Percentiles rank a stretch among this genome's conserved stretches.
Evolutionary conservation across 2,113 vertebrate species (phyloP).

Genomic region (Rhinopithecus roxellana): DNA sequence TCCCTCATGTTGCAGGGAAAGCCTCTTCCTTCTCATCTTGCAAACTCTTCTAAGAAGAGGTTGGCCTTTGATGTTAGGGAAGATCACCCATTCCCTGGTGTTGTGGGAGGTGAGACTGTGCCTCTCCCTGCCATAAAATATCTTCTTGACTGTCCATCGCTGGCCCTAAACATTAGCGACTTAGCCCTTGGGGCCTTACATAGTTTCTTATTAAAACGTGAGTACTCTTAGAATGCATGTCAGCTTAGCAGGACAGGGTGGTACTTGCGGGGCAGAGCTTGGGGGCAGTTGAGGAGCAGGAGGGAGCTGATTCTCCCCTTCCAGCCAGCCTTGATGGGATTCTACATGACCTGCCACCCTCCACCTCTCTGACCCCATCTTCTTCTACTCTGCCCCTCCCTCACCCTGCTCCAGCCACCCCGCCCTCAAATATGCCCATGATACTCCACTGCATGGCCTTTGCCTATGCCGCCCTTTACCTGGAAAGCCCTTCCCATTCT

Average conservation of each 20-base stretch:
- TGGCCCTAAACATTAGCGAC: neutral
- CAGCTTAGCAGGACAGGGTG: neutral
- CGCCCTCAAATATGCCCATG: neutral
- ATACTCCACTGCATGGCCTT: neutral
- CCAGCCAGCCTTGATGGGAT: neutral
- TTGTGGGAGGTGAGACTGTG: neutral
- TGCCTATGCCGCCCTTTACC: neutral
- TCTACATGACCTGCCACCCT: neutral
- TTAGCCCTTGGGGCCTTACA: neutral
- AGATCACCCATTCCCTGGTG: neutral
- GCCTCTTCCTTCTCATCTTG: neutral
- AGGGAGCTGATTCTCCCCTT: neutral
- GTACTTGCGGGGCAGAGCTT: neutral
- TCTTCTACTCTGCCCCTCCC: neutral
- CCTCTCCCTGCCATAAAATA: neutral
- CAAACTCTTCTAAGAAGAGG: neutral
- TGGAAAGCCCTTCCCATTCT: neutral
- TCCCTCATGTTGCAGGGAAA: neutral
- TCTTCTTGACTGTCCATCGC: neutral
- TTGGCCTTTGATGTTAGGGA: neutral
- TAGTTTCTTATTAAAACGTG: neutral
- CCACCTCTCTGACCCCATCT: neutral
- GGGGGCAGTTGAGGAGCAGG: neutral
- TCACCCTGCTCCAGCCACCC: neutral
- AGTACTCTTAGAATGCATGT: neutral